Base-by-base conservation (phyloP, 2,113 vertebrate species). In the Hippoglossus stenolepis region DNA sequence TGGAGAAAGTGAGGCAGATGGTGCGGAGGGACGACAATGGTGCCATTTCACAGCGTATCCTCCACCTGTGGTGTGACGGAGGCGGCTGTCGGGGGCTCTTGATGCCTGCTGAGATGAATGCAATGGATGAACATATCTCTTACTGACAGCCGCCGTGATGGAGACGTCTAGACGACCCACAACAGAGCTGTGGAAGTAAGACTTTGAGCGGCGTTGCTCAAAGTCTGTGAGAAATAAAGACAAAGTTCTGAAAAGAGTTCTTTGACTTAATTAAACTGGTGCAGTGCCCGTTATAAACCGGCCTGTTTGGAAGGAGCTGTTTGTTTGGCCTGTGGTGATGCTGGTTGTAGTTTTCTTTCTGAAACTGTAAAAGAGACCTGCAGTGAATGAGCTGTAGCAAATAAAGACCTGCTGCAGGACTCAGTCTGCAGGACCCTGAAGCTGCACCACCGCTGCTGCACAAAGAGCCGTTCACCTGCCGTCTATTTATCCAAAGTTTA, bases 41-140 rank as follows among this genome's bases (percentile, higher is more conserved):
- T 59, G 76, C 59, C 81, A 89, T 88, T 91, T 93, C 91, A 83
- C 85, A 73, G 82, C 79, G 59, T 81, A 83, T 90, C 90, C 85
- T 91, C 90, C 91, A 91, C 91, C 92, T 93, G 90, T 88, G 85
- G 83, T 51, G 87, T 84, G 85, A 90, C 85, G 76, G 88, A 92
- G 89, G 78, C 89, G 67, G 70, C 87, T 73, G 84, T 79, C 60
- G 59, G 58, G 13, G 77, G 72, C 86, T 78, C 82, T 88, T 87
- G 89, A 79, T 83, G 79, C 82, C 80, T 70, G 83, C 80, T 77
- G 85, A 76, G 81, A 81, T 80, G 79, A 85, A 83, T 81, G 80
- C 70, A 65, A 38, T 68, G 66, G 78, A 87, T 85, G 83, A 83
- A 84, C 82, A 89, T 87, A 83, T 91, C 77, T 84, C 80, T 71